Evolutionary conservation across 1,140 invertebrate genomes (phyloP).

Genomic region (Brachionus paranguensis): DNA sequence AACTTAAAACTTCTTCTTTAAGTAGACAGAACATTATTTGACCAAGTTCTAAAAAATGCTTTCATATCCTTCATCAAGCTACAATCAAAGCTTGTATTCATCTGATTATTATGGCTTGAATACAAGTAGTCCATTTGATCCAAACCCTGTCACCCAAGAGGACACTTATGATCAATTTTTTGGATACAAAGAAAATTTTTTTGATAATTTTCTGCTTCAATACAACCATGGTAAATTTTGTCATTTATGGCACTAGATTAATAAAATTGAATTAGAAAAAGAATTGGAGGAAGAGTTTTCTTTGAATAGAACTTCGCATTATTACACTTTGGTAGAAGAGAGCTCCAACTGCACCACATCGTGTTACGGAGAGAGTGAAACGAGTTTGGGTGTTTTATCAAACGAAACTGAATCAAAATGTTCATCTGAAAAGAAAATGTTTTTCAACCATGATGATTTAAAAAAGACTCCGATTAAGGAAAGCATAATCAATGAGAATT

Average conservation of each 20-base stretch:
- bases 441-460: neutral
- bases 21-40: neutral
- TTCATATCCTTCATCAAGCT: neutral
- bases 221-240: conserved; percentile 10
- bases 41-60: neutral
- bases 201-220: neutral
- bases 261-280: neutral
- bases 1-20: neutral
- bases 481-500: neutral
- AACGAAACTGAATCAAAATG: neutral
- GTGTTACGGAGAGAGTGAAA: neutral
- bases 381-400: neutral
- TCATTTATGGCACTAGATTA: neutral
- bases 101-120: neutral
- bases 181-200: neutral
- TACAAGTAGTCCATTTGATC: neutral
- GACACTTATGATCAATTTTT: conserved; percentile 7
- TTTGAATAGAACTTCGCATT: neutral
- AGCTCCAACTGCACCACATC: neutral
- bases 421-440: neutral
- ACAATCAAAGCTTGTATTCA: neutral
- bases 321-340: neutral
- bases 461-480: neutral
- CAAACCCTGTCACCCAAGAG: neutral
- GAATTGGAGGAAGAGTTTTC: neutral